These are phyloP conservation scores for Eudorcas thomsonii DNA, from an alignment of 2,113 vertebrate genomes.

Conservation along the genomic window DNA sequence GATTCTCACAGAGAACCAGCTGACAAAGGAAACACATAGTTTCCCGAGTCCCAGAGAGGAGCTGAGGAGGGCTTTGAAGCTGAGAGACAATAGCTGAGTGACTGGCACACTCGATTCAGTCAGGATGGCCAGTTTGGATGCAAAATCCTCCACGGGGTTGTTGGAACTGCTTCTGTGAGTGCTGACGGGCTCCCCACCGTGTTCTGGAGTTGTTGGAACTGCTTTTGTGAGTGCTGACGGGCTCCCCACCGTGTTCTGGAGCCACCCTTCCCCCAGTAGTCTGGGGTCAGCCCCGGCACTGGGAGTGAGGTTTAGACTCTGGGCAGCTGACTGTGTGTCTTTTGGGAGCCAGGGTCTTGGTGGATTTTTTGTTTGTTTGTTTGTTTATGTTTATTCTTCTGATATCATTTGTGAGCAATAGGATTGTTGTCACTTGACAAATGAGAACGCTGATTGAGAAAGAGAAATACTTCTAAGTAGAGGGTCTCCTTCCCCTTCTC, in stretches of 20 bases:
- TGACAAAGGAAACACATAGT: not conserved
- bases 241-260: not conserved
- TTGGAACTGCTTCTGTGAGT: not conserved
- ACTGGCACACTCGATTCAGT: not conserved
- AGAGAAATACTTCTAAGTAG: not conserved
- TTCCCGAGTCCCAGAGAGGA: not conserved
- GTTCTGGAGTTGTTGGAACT: not conserved
- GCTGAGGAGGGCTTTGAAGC: not conserved
- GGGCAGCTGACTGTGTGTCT: too few species aligned
- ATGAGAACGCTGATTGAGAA: not conserved
- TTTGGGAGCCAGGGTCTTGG: not conserved
- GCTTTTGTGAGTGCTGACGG: not conserved
- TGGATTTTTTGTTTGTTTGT: not conserved
- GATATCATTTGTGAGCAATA: not conserved
- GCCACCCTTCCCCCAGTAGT: not conserved
- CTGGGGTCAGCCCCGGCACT: not conserved
- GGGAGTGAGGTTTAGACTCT: not conserved
- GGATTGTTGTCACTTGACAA: not conserved
- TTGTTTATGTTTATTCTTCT: not conserved
- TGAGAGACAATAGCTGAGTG: not conserved
- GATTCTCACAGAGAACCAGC: not conserved
- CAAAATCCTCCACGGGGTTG: rapidly evolving
- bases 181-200: not conserved
- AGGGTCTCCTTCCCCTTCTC: not conserved
- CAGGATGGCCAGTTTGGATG: not conserved